Percentiles rank a stretch among this genome's conserved stretches.
Conservation (phyloP, 2,888 invertebrate species). For the Drosophila antonietae region DNA sequence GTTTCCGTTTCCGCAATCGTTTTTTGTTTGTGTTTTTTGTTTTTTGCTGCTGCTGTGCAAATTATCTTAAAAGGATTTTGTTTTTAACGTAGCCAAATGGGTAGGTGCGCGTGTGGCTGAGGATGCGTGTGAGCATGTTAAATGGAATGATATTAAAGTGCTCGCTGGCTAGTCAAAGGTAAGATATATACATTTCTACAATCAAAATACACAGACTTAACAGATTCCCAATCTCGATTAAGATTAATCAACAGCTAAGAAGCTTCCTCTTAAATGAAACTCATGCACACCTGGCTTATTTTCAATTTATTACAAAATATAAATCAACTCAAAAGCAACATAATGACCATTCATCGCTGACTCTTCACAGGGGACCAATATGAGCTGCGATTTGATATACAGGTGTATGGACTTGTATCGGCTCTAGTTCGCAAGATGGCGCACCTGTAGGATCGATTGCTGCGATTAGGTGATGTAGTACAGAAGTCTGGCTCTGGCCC, state of each 20-base stretch:
- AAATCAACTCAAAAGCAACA: conserved; percentile 17
- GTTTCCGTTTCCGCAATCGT: conserved; percentile 66
- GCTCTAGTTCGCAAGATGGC: conserved; percentile 13
- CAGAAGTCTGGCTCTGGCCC: not conserved
- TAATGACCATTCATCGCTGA: not conserved
- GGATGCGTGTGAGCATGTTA: conserved; percentile 26
- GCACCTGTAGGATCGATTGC: conserved; percentile 9
- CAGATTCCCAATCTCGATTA: not conserved
- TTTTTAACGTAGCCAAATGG: conserved; percentile 46
- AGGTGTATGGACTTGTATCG: conserved; percentile 19
- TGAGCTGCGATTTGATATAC: conserved; percentile 1
- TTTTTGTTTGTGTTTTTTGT: conserved; percentile 28
- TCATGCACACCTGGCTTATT: not conserved
- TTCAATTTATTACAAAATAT: conserved; percentile 11
- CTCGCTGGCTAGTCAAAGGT: conserved; percentile 26
- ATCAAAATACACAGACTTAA: not conserved
- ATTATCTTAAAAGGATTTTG: conserved; percentile 78
- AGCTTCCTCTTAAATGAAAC: not conserved
- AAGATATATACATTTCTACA: not conserved
- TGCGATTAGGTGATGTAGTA: not conserved
- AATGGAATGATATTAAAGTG: conserved; percentile 53
- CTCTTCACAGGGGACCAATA: not conserved
- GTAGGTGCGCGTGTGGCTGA: conserved; percentile 9
- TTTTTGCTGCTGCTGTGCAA: conserved; percentile 46
- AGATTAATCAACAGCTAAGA: not conserved